Base-by-base conservation (phyloP, 2,113 vertebrate genomes). In the Rhynchomys soricoides region DNA sequence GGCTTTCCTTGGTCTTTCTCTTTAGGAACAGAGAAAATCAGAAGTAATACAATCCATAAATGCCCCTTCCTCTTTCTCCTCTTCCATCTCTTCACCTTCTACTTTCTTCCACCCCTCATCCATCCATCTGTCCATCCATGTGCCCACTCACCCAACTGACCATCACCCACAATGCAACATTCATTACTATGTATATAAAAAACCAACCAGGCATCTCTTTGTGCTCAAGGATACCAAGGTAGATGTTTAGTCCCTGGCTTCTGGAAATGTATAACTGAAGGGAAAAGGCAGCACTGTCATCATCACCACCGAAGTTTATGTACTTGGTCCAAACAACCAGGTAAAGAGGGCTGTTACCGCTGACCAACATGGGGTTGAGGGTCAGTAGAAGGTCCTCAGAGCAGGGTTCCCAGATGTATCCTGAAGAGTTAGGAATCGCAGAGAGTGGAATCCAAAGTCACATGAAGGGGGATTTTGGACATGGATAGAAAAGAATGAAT, bases 1-100 rank as follows among this genome's bases (percentile, higher is more conserved):
- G 74, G 57, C 89, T 88, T 97, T 86, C 75, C 17, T 86, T 90
- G 95, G 93, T 73, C 83, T 93, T 71, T 29, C 55, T 31, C 88
- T 40, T 93, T 79, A 85, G 70, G 45, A 96, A 96, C 57, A 85
- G 62, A 92, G 74, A 40, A 93, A 90, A 40, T 78, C 19, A 78
- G 89, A 93, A 93, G 64, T 57, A 55, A 34, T 75, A 50, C 45
- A 43, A 40, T 59, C 9, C 22, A 26, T 66, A 55, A 19, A 9
- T n/a, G 24, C 52, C 7, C 34, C 17, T 26, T 34, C 62, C 2
- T 4, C 22, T 12, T 7, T 11, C 31, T 16, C 11, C 22, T 26
- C 17, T 43, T 31, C 7, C 64, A 19, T 40, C 3, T 22, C 15
- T 40, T 37, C 48, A 8, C 19, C 1, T 11, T 52, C 45, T n/a